A percentile compares a stretch with the other conserved stretches of the same genome.
These are phyloP conservation scores for Irena cyanogastra DNA, from an alignment of 2,113 vertebrate species.

Conservation along the genomic window DNA sequence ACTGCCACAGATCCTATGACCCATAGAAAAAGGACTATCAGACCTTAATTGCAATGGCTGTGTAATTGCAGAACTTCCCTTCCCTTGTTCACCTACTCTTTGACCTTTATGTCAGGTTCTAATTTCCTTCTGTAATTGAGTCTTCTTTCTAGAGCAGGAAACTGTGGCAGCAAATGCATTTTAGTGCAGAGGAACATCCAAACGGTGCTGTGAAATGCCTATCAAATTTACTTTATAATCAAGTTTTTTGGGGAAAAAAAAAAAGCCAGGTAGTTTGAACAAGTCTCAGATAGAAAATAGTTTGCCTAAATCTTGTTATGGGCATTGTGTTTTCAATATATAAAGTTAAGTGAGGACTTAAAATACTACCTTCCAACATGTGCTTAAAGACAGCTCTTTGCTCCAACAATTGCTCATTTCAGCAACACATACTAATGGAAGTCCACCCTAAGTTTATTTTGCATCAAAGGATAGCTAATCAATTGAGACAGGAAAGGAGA, in stretches of 20 bases:
- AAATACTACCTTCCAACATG: neutral
- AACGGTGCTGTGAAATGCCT: neutral
- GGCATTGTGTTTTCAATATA: neutral
- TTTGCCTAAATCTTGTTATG: neutral
- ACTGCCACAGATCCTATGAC: neutral
- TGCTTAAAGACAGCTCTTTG: neutral
- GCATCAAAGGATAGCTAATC: neutral
- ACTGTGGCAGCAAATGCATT: neutral
- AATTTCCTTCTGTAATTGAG: slow-evolving; percentile 40
- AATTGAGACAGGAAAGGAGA: neutral
- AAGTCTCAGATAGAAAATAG: neutral
- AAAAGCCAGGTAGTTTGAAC: neutral
- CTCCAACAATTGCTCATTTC: neutral
- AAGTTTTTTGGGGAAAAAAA: neutral
- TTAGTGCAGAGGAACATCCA: neutral
- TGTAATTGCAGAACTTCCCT: slow-evolving; percentile 10
- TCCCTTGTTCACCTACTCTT: neutral
- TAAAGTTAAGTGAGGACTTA: neutral
- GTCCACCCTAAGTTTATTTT: neutral
- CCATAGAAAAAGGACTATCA: neutral
- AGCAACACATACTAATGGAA: neutral
- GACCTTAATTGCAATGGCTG: slow-evolving; percentile 14
- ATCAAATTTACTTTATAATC: neutral
- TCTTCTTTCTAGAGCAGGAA: neutral
- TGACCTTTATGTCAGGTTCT: slow-evolving; percentile 16